Evolutionary conservation across 1,140 invertebrate species (phyloP), one percentile per base, ranked within the genome.

Genomic region (Diplogasteroides magnus): DNA sequence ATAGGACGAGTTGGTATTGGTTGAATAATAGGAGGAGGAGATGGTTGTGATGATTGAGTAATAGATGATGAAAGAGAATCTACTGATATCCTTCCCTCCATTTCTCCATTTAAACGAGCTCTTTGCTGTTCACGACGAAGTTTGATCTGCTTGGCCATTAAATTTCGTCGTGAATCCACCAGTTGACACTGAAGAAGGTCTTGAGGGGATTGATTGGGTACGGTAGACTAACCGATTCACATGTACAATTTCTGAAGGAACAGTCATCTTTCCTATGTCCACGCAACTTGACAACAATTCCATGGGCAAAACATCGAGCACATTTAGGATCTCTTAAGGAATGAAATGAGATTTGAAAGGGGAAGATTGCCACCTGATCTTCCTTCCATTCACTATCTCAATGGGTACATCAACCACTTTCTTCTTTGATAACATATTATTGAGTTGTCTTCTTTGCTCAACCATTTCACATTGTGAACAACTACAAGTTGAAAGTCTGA

Each of bases 181-280:
- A 74, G 58, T 1, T 29, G 25, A 59, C 73, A 74, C 73, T 74
- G 62, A 62, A 74, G 64, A 14, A 64, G 37, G 37, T 48, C 6
- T 48, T 48, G 6, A 48, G 19, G 6, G 27, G n/a, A 55, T 58
- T 59, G 59, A 67, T n/a, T 23, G 59, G n/a, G 23, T 2, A 60
- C 2, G 28, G 11, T 65, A 2, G 2, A 63, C 72, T 69, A 32
- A 74, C 73, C 65, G 48, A n/a, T 59, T 64, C 31, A 58, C 73
- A 74, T 0, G 23, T 26, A 37, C 73, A 74, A 1, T n/a, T 55
- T 15, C 48, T n/a, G 56, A 71, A 74, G 14, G 57, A 55, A 27
- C 73, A 74, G n/a, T 31, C 56, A n/a, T 31, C 63, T 66, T 72
- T 64, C 67, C 74, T 74, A 63, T 74, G 73, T 37, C 73, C 73